Base-by-base conservation (phyloP, 2,888 invertebrate species). In the Andrena trimmerana region DNA sequence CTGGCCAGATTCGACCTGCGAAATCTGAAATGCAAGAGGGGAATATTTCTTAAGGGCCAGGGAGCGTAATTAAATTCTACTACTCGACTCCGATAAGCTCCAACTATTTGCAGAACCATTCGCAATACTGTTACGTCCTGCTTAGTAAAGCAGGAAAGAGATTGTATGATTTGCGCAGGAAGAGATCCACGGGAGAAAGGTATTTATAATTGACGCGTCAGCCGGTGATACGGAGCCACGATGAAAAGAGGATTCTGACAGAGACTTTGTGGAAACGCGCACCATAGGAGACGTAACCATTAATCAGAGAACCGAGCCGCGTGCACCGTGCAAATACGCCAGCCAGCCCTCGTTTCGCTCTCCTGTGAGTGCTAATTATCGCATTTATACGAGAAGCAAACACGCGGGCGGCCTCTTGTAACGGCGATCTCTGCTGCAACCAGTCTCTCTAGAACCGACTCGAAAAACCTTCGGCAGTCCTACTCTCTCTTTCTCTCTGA, bases 371-470 rank as follows among this genome's bases (percentile, higher is more conserved):
- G 69, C 77, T 80, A 83, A 86, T 83, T 77, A 77, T 77, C 79
- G 68, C 79, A 66, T 86, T 83, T 77, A 79, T n/a, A 69, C 52
- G 77, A 36, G 8, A 62, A 20, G 78, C 75, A 72, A 77, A 68
- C 73, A 54, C 54, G 52, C 59, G 20, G 62, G 42, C 57, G 24
- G 42, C 59, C 52, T 29, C 70, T 62, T 29, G 50, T 52, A 65
- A 74, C 70, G 52, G 31, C 70, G 63, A 74, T 74, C 48, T 62
- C 81, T 20, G 42, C 29, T 63, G 42, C 63, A 59, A 59, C 42
- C 42, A 27, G n/a, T n/a, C 20, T 10, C 3, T 36, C n/a, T 6
- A 0, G 29, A 42, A 13, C 29, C 31, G 33, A 62, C 42, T n/a
- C 71, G 50, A 8, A 20, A 7, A n/a, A 27, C 13, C 5, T 24